Base-by-base conservation (phyloP, 2,797 vertebrate species). In the Schizopygopsis pylzovi region DNA sequence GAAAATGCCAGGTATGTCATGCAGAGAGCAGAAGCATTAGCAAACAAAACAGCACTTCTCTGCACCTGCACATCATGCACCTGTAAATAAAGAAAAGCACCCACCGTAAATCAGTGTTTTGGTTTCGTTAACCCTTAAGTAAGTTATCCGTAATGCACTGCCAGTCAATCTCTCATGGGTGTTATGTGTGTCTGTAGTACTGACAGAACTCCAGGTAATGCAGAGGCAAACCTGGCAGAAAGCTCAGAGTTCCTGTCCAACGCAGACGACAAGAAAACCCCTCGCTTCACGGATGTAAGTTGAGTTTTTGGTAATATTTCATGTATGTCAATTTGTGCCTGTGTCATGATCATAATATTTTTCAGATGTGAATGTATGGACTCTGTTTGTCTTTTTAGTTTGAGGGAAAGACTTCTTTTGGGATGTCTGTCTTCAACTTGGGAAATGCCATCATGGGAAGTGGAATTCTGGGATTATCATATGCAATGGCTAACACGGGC, bases 371-470 rank as follows among this genome's bases (percentile, higher is more conserved):
- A 84, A 43, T 56, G 47, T 33, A 8, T 61, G 1, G 1, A 71
- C 8, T 85, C 16, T 90, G 6, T 84, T 39, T 84, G 84, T 47
- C 28, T 41, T 83, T 20, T 88, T 91, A 99, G 98, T 99, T 99
- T 47, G 98, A 99, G 93, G 98, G 98, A 89, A 99, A 99, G 93
- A 99, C 98, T 0, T 99, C 98, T 0, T 99, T 99, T 0, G 98
- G 98, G 86, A 99, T 99, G 98, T 99, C 98, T 0, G 96, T 99
- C 89, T 99, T 99, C 95, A 99, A 99, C 93, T 94, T 99, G 92
- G 98, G 98, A 89, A 99, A 99, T 0, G 98, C 98, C 83, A 99
- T 99, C 94, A 99, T 99, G 98, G 98, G 98, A 88, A 99, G 98
- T 2, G 98, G 98, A 86, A 99, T 99, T 92, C 95, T 99, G 79